Evolutionary conservation across 2,113 vertebrate genomes (phyloP).

Genomic region (Equus quagga): DNA sequence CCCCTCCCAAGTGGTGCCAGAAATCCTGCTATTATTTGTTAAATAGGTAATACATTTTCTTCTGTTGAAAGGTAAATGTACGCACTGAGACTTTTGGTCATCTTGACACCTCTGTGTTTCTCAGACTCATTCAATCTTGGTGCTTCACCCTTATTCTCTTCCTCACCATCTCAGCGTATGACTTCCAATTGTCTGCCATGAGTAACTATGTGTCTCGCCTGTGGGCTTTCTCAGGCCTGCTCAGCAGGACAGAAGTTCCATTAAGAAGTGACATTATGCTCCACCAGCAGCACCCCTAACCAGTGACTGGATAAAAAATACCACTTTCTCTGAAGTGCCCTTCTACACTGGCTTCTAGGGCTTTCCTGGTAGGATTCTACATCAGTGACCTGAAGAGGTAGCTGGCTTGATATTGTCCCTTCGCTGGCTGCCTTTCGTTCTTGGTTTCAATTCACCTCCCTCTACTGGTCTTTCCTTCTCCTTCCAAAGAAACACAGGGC

Average conservation of each 20-base stretch:
- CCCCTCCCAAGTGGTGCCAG: neutral
- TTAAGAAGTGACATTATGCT: neutral
- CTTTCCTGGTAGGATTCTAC: neutral
- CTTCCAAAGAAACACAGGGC: neutral
- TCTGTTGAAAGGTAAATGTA: neutral
- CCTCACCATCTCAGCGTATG: neutral
- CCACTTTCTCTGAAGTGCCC: neutral
- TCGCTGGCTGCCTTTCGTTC: neutral
- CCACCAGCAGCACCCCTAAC: neutral
- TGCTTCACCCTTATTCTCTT: neutral
- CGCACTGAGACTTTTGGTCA: neutral
- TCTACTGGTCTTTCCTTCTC: neutral
- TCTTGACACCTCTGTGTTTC: neutral
- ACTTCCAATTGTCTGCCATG: neutral
- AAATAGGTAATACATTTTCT: neutral
- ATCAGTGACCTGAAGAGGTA: neutral
- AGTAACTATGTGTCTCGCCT: neutral
- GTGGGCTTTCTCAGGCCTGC: neutral
- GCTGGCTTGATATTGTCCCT: neutral
- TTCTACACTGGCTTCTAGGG: neutral
- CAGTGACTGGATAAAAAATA: neutral
- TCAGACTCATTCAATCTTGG: neutral
- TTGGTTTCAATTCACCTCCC: neutral
- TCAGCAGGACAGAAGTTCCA: neutral
- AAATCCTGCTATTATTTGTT: neutral